Percentiles rank a stretch among this genome's conserved stretches.
These are phyloP conservation scores for Synanceia verrucosa DNA, from an alignment of 2,797 vertebrate genomes.

Conservation along the genomic window DNA sequence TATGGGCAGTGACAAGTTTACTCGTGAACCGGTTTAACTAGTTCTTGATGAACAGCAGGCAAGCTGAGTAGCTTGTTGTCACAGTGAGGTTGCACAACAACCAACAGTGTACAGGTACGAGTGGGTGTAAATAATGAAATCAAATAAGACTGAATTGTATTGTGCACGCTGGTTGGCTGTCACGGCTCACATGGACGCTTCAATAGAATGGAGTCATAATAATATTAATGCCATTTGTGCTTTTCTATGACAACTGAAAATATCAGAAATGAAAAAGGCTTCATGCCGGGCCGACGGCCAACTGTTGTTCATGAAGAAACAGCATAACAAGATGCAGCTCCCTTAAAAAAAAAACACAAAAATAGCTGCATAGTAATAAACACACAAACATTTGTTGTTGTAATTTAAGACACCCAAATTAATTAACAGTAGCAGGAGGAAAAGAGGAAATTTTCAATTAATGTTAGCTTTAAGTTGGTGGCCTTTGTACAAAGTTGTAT, in stretches of 20 bases:
- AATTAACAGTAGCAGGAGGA: not conserved
- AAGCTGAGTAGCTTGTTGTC: not conserved
- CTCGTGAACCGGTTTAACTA: not conserved
- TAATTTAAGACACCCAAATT: not conserved
- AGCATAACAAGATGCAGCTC: not conserved
- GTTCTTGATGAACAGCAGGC: not conserved
- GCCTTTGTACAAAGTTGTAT: not conserved
- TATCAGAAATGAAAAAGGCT: not conserved
- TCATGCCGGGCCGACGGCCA: not conserved
- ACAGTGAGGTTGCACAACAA: conserved; percentile 28
- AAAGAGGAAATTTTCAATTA: not conserved
- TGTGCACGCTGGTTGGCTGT: not conserved
- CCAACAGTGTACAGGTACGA: conserved; percentile 5
- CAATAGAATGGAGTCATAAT: not conserved
- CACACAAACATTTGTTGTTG: not conserved
- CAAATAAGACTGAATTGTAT: conserved; percentile 2
- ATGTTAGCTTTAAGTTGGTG: not conserved
- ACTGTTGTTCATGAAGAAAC: not conserved
- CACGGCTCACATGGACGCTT: not conserved
- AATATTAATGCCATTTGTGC: conserved; percentile 9
- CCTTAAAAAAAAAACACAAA: not conserved
- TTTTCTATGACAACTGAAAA: conserved; percentile 2
- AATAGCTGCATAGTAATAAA: not conserved
- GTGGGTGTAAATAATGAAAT: conserved; percentile 11
- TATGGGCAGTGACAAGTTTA: not conserved